Evolutionary conservation across 2,797 vertebrate species (phyloP).

Genomic region (Saxicola maurus): DNA sequence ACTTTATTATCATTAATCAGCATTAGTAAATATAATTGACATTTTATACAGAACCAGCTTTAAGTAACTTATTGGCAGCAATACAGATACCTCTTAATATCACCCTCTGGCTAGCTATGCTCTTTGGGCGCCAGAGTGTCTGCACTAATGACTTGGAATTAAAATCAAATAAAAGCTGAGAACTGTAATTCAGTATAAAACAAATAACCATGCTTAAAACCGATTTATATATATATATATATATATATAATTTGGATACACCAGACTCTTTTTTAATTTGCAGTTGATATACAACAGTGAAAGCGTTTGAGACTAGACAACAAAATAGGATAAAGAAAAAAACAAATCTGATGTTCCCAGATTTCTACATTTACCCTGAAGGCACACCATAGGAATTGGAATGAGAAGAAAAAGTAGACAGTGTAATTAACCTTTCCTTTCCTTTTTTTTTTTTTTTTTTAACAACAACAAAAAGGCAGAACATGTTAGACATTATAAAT

Average conservation of each 20-base stretch:
- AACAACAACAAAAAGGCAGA: not conserved
- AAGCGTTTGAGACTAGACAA: not conserved
- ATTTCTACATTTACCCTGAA: constrained; percentile 17
- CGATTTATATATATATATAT: not conserved
- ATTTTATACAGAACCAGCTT: constrained; percentile 54
- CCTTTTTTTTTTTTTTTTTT: not conserved
- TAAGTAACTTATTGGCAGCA: constrained; percentile 62
- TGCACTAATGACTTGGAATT: constrained; percentile 56
- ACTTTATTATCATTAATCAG: constrained; percentile 51
- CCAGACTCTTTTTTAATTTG: not conserved
- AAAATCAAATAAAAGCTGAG: constrained; percentile 62
- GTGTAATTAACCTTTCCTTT: constrained; percentile 42
- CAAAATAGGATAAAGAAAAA: not conserved
- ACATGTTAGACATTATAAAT: not conserved
- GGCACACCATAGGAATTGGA: constrained; percentile 19
- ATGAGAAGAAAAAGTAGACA: constrained; percentile 24
- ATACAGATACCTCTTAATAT: constrained; percentile 52
- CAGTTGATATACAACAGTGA: not conserved
- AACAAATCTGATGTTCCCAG: not conserved
- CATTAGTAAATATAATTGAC: constrained; percentile 62
- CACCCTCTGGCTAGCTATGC: constrained; percentile 41
- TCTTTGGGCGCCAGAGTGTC: constrained; percentile 34
- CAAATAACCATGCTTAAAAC: constrained; percentile 30
- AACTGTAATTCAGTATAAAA: constrained; percentile 23
- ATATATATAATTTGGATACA: not conserved